Evolutionary conservation across 2,888 invertebrate genomes (phyloP).

Genomic region (Molorchus minor): DNA sequence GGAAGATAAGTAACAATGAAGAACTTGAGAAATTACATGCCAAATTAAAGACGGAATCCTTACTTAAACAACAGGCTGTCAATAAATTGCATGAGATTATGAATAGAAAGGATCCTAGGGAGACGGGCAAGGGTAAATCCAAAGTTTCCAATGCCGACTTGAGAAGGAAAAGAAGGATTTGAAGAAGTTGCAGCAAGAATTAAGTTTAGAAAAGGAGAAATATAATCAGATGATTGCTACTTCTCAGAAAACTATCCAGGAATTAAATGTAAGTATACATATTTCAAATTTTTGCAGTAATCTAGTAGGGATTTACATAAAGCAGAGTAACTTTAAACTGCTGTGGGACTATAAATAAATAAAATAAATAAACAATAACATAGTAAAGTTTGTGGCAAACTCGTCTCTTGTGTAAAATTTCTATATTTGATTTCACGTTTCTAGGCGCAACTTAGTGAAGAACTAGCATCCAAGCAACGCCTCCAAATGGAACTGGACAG

Average conservation of each 20-base stretch:
- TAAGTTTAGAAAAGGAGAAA: slow-evolving; percentile 93
- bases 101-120: slow-evolving; percentile 87
- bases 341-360: too few species aligned
- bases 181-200: slow-evolving; percentile 91
- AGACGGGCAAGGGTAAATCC: slow-evolving; percentile 72
- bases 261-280: slow-evolving; percentile 66
- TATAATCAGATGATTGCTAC: slow-evolving; percentile 87
- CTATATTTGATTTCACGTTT: slow-evolving; percentile 45
- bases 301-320: too few species aligned
- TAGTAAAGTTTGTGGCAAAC: not conserved
- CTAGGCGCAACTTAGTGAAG: slow-evolving; percentile 86
- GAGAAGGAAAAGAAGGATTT: slow-evolving; percentile 94
- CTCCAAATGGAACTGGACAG: slow-evolving; percentile 97
- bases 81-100: slow-evolving; percentile 97
- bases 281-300: not conserved
- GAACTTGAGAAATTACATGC: slow-evolving; percentile 83
- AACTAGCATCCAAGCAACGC: slow-evolving; percentile 77
- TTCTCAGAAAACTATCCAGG: slow-evolving; percentile 86
- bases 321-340: too few species aligned
- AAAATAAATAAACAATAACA: too few species aligned
- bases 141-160: slow-evolving; percentile 83
- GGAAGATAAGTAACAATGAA: slow-evolving; percentile 74
- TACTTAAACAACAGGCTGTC: slow-evolving; percentile 93
- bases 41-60: slow-evolving; percentile 85
- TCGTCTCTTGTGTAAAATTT: slow-evolving; percentile 4